Percentiles rank a stretch among this genome's conserved stretches.
Conservation (phyloP, 2,113 vertebrate species). For the Chionis minor region DNA sequence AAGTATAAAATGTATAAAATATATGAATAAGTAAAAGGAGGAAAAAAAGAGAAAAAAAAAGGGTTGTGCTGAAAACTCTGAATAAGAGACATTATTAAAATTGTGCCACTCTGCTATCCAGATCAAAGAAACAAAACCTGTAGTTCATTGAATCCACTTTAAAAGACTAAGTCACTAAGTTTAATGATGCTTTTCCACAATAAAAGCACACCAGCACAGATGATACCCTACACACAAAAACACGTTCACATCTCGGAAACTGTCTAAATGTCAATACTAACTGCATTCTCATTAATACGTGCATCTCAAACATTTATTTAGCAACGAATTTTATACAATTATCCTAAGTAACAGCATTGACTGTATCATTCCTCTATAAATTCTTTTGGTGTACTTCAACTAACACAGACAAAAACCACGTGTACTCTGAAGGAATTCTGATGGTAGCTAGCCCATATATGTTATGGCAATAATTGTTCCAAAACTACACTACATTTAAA, state of each 20-base stretch:
- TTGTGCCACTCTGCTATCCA: not conserved
- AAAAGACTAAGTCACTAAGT: not conserved
- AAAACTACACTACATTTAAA: not conserved
- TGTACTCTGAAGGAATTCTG: not conserved
- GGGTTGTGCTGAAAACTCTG: not conserved
- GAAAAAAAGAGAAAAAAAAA: not conserved
- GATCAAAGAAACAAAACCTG: not conserved
- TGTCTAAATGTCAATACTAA: not conserved
- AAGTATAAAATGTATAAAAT: not conserved
- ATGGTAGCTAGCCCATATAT: not conserved
- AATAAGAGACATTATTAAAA: not conserved
- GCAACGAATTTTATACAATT: not conserved
- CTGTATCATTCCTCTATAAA: not conserved
- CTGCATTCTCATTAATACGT: not conserved
- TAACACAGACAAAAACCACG: not conserved
- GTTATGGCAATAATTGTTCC: not conserved
- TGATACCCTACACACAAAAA: not conserved
- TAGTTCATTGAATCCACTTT: not conserved
- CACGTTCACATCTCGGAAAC: not conserved
- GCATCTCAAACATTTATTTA: not conserved
- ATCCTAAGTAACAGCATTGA: not conserved
- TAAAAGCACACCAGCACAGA: not conserved
- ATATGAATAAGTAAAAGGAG: not conserved
- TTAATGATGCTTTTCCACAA: not conserved
- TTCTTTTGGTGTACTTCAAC: not conserved